Conservation (phyloP, 2,113 vertebrate species). For the Melanocharis versteri region DNA sequence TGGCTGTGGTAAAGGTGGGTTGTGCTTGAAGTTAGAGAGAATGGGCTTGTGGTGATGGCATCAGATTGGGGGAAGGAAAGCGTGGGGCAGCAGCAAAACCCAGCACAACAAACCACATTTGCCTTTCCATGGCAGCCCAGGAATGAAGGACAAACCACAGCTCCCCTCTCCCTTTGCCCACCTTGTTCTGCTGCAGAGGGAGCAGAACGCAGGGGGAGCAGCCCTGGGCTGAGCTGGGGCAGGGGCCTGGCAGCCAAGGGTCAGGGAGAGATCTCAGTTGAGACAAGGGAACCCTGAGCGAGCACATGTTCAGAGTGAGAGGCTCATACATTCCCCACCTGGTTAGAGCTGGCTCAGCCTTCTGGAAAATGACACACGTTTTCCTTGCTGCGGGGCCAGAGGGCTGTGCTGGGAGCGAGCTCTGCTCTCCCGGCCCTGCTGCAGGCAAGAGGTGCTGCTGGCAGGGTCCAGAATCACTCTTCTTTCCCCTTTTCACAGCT, state of each 20-base stretch:
- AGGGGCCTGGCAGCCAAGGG: not conserved
- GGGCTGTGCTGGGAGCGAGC: not conserved
- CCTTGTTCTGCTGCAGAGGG: not conserved
- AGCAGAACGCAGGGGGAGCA: not conserved
- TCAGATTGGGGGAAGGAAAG: not conserved
- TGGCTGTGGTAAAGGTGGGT: not conserved
- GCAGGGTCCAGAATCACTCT: not conserved
- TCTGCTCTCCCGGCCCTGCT: not conserved
- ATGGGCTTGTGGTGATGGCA: not conserved
- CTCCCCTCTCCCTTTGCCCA: not conserved
- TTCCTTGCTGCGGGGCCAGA: not conserved
- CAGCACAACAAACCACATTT: not conserved
- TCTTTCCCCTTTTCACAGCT: slow-evolving; percentile 32
- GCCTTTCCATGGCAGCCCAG: not conserved
- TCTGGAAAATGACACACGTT: slow-evolving; percentile 27
- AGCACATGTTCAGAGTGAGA: not conserved
- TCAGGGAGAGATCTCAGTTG: not conserved
- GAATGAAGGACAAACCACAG: not conserved
- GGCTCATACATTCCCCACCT: slow-evolving; percentile 5
- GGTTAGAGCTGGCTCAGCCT: slow-evolving; percentile 12
- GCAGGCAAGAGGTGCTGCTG: not conserved
- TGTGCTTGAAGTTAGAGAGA: not conserved
- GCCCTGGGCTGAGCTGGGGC: not conserved
- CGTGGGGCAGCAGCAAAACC: not conserved
- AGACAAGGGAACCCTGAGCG: not conserved